Conservation (phyloP, 2,888 invertebrate genomes). For the Cantharis rustica region DNA sequence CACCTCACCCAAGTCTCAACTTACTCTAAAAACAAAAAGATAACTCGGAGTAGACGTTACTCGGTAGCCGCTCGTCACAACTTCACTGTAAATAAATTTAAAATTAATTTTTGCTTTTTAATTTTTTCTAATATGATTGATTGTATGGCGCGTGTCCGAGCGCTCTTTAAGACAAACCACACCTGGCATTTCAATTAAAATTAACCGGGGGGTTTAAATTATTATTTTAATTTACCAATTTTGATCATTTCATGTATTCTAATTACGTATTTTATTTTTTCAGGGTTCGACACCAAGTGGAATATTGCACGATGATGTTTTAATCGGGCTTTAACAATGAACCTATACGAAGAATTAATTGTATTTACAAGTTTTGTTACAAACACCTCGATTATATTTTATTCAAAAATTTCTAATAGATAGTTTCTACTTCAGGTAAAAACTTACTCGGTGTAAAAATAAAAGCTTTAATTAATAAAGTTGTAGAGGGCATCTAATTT, state of each 20-base stretch:
- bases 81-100: too few relatives aligned
- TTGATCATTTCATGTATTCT: not conserved
- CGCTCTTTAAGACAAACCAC: too few relatives aligned
- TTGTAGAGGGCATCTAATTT: not conserved
- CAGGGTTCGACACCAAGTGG: conserved; percentile 21
- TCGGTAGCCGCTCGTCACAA: too few relatives aligned
- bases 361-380: not conserved
- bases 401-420: conserved; percentile 13
- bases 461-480: not conserved
- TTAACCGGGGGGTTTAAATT: not conserved
- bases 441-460: not conserved
- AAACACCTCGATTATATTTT: not conserved
- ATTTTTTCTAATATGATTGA: too few relatives aligned
- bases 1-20: not conserved
- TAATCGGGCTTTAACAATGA: not conserved
- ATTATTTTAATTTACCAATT: not conserved
- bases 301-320: conserved; percentile 21
- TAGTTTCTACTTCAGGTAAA: conserved; percentile 4
- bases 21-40: not conserved
- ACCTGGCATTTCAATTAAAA: not conserved
- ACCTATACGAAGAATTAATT: not conserved
- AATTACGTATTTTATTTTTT: conserved; percentile 3
- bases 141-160: too few relatives aligned
- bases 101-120: too few relatives aligned
- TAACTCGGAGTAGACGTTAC: not conserved